phyloP scores from a whole-genome alignment of 2,888 invertebrate species.

The Hymenopus coronatus region DNA sequence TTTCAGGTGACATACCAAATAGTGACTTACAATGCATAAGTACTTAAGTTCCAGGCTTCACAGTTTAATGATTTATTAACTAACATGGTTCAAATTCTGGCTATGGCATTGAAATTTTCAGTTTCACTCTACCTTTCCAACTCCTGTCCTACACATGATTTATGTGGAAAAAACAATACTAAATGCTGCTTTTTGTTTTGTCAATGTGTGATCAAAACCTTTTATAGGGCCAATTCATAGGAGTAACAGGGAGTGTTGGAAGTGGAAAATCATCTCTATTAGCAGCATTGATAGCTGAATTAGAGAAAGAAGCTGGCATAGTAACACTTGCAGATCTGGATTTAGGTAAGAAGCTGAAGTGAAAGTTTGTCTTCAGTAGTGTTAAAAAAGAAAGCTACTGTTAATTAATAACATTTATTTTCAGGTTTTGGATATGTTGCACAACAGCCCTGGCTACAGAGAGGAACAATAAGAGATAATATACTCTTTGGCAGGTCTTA shows the following conservation, averaged over 20 bases:
- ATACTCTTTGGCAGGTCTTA: conserved; percentile 87
- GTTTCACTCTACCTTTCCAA: too few species aligned
- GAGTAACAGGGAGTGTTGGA: conserved; percentile 85
- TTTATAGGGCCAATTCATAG: conserved; percentile 72
- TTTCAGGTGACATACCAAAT: too few species aligned
- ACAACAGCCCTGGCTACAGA: conserved; percentile 90
- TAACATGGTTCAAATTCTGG: too few species aligned
- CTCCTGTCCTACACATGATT: too few species aligned
- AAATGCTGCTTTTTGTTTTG: not conserved
- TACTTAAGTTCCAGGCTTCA: too few species aligned
- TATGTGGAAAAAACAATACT: too few species aligned
- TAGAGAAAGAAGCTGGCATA: conserved; percentile 66
- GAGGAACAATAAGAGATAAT: conserved; percentile 87
- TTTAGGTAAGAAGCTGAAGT: conserved; percentile 49
- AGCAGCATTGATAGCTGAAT: conserved; percentile 80
- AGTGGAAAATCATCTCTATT: conserved; percentile 88
- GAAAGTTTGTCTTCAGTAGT: not conserved
- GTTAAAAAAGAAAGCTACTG: not conserved
- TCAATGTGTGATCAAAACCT: not conserved
- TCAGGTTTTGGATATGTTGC: conserved; percentile 79
- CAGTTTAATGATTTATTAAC: too few species aligned
- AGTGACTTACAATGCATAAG: too few species aligned
- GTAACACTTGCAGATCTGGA: conserved; percentile 67
- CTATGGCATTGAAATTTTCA: too few species aligned
- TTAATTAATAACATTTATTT: conserved; percentile 27